Conservation (phyloP, 2,113 vertebrate species). For the Xiphophorus hellerii region DNA sequence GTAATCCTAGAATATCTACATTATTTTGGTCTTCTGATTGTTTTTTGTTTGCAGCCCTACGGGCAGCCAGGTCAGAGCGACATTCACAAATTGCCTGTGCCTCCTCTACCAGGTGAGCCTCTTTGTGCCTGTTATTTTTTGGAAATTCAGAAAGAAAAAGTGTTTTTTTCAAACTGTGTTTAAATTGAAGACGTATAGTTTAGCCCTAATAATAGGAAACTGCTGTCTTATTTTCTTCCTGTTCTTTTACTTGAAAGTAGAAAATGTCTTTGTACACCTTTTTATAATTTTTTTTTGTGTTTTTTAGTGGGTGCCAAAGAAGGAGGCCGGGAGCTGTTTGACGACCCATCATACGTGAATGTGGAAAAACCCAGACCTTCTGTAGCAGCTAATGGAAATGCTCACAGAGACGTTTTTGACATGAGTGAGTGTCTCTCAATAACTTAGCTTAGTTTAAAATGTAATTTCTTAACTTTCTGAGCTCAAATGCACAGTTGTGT, state of each 20-base stretch:
- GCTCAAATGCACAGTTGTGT: not conserved
- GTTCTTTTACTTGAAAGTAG: not conserved
- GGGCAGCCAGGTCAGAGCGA: conserved; percentile 83
- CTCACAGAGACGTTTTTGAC: conserved; percentile 92
- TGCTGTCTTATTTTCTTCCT: not conserved
- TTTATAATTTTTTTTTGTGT: not conserved
- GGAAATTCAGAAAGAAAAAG: not conserved
- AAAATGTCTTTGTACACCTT: not conserved
- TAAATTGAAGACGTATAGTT: not conserved
- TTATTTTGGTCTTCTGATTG: conserved; percentile 27
- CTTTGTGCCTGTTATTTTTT: not conserved
- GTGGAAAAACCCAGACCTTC: conserved; percentile 89
- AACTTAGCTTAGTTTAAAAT: not conserved
- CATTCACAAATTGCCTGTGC: conserved; percentile 83
- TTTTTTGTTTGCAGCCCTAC: conserved; percentile 77
- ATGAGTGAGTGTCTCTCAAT: conserved; percentile 85
- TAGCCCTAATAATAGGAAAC: not conserved
- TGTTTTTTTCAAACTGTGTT: not conserved
- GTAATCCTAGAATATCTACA: conserved; percentile 1
- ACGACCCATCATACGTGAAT: conserved; percentile 96
- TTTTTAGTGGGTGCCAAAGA: conserved; percentile 75
- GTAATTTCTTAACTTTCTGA: not conserved
- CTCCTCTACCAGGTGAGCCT: conserved; percentile 80
- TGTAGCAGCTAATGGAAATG: conserved; percentile 83
- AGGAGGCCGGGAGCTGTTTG: conserved; percentile 83